Conservation (phyloP, 2,797 vertebrate species). For the Selene dorsalis region DNA sequence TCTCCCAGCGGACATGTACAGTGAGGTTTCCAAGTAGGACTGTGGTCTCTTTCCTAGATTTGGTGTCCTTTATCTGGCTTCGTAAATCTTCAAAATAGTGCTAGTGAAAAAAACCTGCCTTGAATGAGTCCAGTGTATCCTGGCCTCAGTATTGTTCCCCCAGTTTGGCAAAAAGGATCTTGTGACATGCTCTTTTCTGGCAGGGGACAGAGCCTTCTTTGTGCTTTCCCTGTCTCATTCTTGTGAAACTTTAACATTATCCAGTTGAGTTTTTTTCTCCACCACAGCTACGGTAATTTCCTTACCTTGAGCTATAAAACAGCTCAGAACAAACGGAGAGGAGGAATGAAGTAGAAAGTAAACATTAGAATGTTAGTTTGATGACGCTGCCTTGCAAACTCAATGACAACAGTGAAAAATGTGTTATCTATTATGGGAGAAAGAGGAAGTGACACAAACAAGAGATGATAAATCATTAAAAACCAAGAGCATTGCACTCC, state of each 20-base stretch:
- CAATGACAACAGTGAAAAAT: conserved; percentile 75
- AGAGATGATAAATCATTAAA: conserved; percentile 33
- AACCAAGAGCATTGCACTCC: conserved; percentile 60
- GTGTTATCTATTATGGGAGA: conserved; percentile 61
- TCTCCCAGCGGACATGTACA: conserved; percentile 71
- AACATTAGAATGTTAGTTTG: conserved; percentile 36
- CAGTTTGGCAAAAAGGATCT: conserved; percentile 81
- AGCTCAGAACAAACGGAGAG: conserved; percentile 47
- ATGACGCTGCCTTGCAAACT: conserved; percentile 39
- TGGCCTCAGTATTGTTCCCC: conserved; percentile 76
- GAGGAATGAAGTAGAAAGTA: conserved; percentile 15
- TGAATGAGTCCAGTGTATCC: conserved; percentile 83
- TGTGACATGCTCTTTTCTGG: conserved; percentile 82
- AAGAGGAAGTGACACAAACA: conserved; percentile 38
- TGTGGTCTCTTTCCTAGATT: conserved; percentile 65
- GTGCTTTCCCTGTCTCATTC: conserved; percentile 70
- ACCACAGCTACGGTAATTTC: conserved; percentile 46
- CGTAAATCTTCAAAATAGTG: conserved; percentile 79
- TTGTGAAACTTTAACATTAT: conserved; percentile 79
- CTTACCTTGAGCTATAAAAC: conserved; percentile 56
- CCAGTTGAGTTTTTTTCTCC: conserved; percentile 40
- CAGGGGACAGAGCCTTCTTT: conserved; percentile 82
- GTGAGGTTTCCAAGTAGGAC: conserved; percentile 70
- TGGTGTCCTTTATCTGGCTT: conserved; percentile 76
- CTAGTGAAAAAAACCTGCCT: conserved; percentile 63